Evolutionary conservation across 1,140 invertebrate species (phyloP).

Genomic region (Acromyrmex heyeri): DNA sequence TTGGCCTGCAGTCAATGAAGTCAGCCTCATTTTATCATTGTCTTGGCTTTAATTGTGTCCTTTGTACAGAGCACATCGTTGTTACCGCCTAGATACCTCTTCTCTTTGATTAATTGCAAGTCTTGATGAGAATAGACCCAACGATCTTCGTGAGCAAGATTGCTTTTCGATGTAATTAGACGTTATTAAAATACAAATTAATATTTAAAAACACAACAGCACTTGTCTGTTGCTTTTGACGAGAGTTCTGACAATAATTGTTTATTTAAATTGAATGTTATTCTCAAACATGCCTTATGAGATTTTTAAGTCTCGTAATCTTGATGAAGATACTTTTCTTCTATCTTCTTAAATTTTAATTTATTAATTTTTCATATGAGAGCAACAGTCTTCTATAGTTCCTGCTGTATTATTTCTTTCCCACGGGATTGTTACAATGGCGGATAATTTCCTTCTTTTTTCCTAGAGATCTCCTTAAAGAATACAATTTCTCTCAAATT

Average conservation of each 20-base stretch:
- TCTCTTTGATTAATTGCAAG: slow-evolving; percentile 10
- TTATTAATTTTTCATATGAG: neutral
- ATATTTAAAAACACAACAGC: neutral
- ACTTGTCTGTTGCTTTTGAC: neutral
- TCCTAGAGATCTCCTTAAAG: neutral
- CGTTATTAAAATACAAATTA: slow-evolving; percentile 10
- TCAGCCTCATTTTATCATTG: slow-evolving; percentile 72
- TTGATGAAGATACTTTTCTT: neutral
- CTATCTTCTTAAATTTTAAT: neutral
- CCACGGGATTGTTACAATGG: neutral
- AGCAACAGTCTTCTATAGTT: neutral
- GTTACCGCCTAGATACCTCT: neutral
- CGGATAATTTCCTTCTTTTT: neutral
- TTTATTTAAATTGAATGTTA: neutral
- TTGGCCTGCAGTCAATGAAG: slow-evolving; percentile 80
- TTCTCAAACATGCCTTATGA: neutral
- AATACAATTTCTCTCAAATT: slow-evolving; percentile 15
- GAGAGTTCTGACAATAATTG: neutral
- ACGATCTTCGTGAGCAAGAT: neutral
- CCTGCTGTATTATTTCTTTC: neutral
- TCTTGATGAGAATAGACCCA: neutral
- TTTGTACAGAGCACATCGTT: slow-evolving; percentile 28
- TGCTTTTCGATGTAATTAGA: neutral
- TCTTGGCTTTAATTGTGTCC: slow-evolving; percentile 57
- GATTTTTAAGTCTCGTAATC: neutral